Conservation (phyloP, 2,888 invertebrate genomes). For the Drosophila siamana region DNA sequence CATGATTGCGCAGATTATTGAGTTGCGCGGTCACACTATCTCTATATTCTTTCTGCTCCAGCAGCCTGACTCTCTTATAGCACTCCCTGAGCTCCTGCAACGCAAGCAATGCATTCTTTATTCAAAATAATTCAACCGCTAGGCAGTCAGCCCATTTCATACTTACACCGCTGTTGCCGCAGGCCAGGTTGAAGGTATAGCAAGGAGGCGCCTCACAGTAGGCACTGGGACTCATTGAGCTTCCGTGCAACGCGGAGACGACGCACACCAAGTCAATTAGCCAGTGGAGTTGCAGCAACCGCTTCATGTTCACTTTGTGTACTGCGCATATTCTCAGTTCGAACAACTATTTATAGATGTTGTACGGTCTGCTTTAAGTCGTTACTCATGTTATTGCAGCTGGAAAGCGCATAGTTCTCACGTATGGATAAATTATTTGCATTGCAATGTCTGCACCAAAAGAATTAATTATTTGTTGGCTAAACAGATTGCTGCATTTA, state of each 20-base stretch:
- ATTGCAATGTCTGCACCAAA: not conserved
- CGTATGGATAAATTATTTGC: no score
- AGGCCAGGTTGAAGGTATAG: slow-evolving; percentile 29
- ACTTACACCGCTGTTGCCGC: slow-evolving; percentile 38
- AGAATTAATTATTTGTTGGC: not conserved
- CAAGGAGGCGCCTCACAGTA: slow-evolving; percentile 38
- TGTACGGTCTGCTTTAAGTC: not conserved
- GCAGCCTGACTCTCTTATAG: not conserved
- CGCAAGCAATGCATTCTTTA: not conserved
- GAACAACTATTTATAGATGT: slow-evolving; percentile 15
- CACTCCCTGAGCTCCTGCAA: slow-evolving; percentile 25
- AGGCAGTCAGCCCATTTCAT: no score
- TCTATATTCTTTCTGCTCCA: not conserved
- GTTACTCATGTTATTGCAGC: slow-evolving; percentile 4
- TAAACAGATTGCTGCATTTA: slow-evolving; percentile 1
- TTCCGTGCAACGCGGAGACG: not conserved
- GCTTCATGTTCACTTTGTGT: slow-evolving; percentile 9
- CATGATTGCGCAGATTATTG: slow-evolving; percentile 46
- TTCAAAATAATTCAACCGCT: no score
- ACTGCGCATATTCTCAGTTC: not conserved
- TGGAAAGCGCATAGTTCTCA: slow-evolving; percentile 12
- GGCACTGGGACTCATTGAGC: not conserved
- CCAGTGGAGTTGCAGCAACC: slow-evolving; percentile 5
- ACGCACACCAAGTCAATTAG: not conserved
- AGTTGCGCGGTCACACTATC: not conserved